Conservation (phyloP, 1,140 invertebrate species). For the Pemphigus obesinymphae region DNA sequence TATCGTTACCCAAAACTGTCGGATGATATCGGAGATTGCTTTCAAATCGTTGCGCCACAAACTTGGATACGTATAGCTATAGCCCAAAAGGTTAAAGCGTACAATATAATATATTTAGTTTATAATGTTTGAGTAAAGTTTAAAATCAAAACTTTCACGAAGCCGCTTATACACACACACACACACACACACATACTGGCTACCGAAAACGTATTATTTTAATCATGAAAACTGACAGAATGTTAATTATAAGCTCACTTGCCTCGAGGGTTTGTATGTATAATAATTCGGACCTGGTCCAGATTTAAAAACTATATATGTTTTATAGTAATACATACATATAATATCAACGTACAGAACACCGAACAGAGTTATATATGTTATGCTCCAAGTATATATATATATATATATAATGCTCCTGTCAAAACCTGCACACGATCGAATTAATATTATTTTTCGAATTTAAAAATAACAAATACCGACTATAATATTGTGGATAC, state of each 20-base stretch:
- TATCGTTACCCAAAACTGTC: neutral
- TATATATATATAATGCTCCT: too few species aligned
- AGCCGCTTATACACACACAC: neutral
- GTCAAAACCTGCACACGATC: too few species aligned
- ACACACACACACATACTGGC: neutral
- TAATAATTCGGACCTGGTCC: neutral
- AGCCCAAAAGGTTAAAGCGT: neutral
- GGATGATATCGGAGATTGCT: neutral
- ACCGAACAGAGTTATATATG: too few species aligned
- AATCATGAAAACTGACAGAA: slow-evolving; percentile 1
- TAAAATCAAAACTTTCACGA: neutral
- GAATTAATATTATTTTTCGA: too few species aligned
- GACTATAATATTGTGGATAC: too few species aligned
- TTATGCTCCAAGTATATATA: too few species aligned
- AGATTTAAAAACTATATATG: neutral
- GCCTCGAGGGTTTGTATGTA: neutral
- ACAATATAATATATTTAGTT: too few species aligned
- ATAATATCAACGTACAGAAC: too few species aligned
- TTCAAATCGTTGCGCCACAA: neutral
- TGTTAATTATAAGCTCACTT: neutral
- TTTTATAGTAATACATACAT: too few species aligned
- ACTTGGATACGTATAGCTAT: neutral
- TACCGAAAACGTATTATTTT: neutral
- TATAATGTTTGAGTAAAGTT: neutral
- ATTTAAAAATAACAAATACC: too few species aligned